Conservation (phyloP, 1,140 invertebrate species). For the Sycophaga agraensis region DNA sequence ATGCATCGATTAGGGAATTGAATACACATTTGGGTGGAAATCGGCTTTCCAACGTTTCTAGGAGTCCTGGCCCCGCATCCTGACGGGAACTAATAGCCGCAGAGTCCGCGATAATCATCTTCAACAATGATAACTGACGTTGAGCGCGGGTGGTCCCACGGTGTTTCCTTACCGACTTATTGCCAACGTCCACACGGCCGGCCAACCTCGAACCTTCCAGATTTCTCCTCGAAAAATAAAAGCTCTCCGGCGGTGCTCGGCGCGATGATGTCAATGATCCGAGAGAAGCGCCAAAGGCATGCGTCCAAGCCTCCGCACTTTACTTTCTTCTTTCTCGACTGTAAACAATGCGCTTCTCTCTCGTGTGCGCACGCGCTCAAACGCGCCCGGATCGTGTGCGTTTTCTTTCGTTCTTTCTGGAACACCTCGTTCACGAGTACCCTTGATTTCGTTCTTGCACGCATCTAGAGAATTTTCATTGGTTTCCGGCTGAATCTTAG, state of each 20-base stretch:
- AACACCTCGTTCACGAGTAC: background rate
- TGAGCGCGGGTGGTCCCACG: too few relatives aligned
- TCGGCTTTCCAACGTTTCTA: background rate
- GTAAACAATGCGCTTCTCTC: constrained; percentile 12
- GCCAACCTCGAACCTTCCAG: constrained; percentile 1
- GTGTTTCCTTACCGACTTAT: background rate
- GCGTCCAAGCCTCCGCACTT: background rate
- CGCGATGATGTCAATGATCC: constrained; percentile 6
- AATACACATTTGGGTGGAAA: too few relatives aligned
- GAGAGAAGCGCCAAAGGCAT: constrained; percentile 1
- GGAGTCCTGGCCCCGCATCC: background rate
- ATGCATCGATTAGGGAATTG: too few relatives aligned
- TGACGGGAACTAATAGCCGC: background rate
- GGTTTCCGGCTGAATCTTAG: too few relatives aligned
- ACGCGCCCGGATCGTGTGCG: background rate
- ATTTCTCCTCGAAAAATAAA: constrained; percentile 14
- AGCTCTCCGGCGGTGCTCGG: background rate
- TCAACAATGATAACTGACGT: background rate
- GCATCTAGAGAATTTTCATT: background rate
- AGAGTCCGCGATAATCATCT: background rate
- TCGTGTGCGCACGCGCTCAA: background rate
- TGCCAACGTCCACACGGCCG: background rate
- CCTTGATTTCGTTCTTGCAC: background rate
- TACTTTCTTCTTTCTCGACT: constrained; percentile 18
- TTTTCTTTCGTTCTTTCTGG: background rate